A percentile compares a stretch with the other conserved stretches of the same genome.
phyloP scores from a whole-genome alignment of 2,797 vertebrate species.

The Schizopygopsis malacanthus region DNA sequence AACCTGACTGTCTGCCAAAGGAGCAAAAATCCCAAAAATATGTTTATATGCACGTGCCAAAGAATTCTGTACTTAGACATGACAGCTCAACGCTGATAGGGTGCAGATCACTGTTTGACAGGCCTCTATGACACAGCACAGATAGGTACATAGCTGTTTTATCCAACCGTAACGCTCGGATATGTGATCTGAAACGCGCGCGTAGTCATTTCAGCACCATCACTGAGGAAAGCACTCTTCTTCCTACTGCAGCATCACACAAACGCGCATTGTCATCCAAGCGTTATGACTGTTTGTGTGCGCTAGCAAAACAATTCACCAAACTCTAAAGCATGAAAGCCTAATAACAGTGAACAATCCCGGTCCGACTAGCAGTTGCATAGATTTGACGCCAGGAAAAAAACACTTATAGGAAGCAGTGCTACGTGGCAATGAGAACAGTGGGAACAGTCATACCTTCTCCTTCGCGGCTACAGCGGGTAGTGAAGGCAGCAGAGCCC shows the following conservation, averaged over 20 bases:
- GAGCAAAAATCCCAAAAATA: conserved; percentile 23
- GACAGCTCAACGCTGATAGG: conserved; percentile 15
- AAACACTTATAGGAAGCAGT: not conserved
- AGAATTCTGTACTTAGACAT: conserved; percentile 21
- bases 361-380: not conserved
- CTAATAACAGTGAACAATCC: not conserved
- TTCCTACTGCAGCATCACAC: conserved; percentile 54
- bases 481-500: conserved; percentile 68
- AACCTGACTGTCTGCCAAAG: conserved; percentile 3
- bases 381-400: conserved; percentile 22
- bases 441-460: conserved; percentile 69
- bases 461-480: conserved; percentile 77
- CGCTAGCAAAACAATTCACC: not conserved
- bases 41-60: conserved; percentile 25
- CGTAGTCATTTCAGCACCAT: conserved; percentile 76
- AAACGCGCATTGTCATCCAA: conserved; percentile 44
- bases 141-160: conserved; percentile 5
- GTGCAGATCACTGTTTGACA: conserved; percentile 24
- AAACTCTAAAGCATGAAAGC: not conserved
- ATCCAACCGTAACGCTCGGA: conserved; percentile 10
- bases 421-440: conserved; percentile 31
- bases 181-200: conserved; percentile 14
- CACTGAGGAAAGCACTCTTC: conserved; percentile 73
- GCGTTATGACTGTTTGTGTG: conserved; percentile 57
- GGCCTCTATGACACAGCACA: conserved; percentile 18